Evolutionary conservation across 2,113 vertebrate genomes (phyloP).

Genomic region (Brienomyrus brachyistius): DNA sequence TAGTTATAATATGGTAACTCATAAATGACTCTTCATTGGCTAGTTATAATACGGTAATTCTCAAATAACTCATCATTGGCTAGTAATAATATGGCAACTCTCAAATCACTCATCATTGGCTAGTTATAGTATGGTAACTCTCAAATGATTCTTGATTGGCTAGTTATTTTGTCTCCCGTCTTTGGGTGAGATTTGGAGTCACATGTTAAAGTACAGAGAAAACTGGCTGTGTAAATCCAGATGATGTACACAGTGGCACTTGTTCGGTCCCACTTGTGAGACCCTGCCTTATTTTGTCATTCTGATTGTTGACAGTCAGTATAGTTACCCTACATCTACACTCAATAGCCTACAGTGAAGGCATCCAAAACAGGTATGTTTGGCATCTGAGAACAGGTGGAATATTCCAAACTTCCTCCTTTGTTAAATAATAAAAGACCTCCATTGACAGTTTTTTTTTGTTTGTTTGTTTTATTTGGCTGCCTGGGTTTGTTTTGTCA

Average conservation of each 20-base stretch:
- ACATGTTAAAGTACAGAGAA: neutral
- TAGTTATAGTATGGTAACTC: neutral
- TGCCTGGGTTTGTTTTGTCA: neutral
- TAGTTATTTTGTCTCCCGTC: neutral
- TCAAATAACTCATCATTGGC: neutral
- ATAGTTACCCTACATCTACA: neutral
- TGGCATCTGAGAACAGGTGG: slow-evolving; percentile 8
- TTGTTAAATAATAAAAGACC: slow-evolving; percentile 14
- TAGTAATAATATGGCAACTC: neutral
- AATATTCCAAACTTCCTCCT: slow-evolving; percentile 5
- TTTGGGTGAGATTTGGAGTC: slow-evolving; percentile 5
- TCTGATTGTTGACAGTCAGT: slow-evolving; percentile 12
- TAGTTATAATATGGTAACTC: neutral
- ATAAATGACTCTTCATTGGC: neutral
- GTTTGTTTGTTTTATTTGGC: neutral
- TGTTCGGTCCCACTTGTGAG: slow-evolving; percentile 11
- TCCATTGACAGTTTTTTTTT: neutral
- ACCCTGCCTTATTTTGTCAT: neutral
- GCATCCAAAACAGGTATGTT: neutral
- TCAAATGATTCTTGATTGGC: neutral
- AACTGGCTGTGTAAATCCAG: neutral
- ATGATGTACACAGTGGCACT: neutral
- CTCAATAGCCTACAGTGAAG: neutral
- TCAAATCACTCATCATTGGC: neutral
- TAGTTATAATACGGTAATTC: neutral